Conservation (phyloP, 2,113 vertebrate genomes). For the Indicator indicator region DNA sequence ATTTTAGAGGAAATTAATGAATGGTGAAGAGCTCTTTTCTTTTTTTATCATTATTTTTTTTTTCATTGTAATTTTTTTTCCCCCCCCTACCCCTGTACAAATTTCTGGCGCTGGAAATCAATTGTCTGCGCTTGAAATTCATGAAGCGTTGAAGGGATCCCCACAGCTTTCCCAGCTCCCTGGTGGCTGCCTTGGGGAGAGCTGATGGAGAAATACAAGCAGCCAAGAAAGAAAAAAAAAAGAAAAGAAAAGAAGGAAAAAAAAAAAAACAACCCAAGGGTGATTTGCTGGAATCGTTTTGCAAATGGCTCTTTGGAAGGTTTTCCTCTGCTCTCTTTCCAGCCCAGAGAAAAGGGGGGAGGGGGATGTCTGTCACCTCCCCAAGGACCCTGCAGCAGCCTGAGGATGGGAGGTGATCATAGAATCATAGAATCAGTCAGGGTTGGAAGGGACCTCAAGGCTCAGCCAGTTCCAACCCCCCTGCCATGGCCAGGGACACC, state of each 20-base stretch:
- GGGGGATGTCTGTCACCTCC: neutral
- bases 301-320: neutral
- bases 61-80: too few species aligned
- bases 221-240: neutral
- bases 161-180: conserved; percentile 27
- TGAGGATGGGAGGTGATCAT: neutral
- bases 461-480: too few species aligned
- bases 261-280: neutral
- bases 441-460: too few species aligned
- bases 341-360: neutral
- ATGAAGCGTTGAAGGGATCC: neutral
- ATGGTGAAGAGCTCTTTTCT: conserved; percentile 22
- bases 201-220: neutral
- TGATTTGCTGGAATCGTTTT: neutral
- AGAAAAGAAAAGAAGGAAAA: neutral
- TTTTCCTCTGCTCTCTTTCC: neutral
- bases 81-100: neutral
- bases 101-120: conserved; percentile 30
- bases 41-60: too few species aligned
- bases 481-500: too few species aligned
- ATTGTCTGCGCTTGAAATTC: conserved; percentile 44
- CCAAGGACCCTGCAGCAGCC: neutral
- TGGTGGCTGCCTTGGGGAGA: neutral
- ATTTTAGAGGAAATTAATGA: conserved; percentile 63
- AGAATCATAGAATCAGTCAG: too few species aligned